Percentiles rank a stretch among this genome's conserved stretches.
phyloP scores from a whole-genome alignment of 1,140 invertebrate genomes.

The Hirudo medicinalis region DNA sequence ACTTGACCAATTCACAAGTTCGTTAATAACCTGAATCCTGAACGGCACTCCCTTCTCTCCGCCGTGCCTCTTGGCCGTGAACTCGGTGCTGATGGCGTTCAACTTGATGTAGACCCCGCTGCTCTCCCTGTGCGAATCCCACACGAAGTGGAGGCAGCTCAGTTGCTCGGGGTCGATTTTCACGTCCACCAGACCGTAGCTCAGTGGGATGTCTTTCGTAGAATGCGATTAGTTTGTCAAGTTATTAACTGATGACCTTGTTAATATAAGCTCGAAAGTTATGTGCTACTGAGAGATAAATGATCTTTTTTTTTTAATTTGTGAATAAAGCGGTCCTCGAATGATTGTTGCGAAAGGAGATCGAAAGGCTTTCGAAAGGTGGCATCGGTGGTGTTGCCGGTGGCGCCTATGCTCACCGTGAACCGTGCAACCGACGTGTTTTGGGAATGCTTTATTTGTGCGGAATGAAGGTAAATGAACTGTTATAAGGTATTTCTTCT shows the following conservation, averaged over 20 bases:
- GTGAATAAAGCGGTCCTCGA: no score
- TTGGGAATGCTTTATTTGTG: no score
- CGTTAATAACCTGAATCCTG: conserved; percentile 61
- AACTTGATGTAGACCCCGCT: conserved; percentile 60
- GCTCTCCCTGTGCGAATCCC: conserved; percentile 83
- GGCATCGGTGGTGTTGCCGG: no score
- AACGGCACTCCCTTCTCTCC: conserved; percentile 95
- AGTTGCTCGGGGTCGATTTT: conserved; percentile 57
- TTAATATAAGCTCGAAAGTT: no score
- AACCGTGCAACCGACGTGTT: no score
- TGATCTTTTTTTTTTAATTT: not conserved
- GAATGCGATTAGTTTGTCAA: not conserved
- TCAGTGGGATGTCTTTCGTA: conserved; percentile 67
- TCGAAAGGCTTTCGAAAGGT: no score
- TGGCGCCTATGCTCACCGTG: no score
- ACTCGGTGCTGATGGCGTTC: conserved; percentile 93
- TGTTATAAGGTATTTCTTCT: no score
- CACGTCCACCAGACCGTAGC: conserved; percentile 75
- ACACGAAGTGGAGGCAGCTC: conserved; percentile 74
- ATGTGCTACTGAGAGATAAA: not conserved
- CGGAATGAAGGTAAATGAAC: no score
- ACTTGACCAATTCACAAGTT: no score
- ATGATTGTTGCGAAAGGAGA: no score
- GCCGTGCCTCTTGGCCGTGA: conserved; percentile 92
- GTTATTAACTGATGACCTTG: not conserved